These are phyloP conservation scores for Synanthedon andrenaeformis DNA, from an alignment of 2,888 invertebrate genomes.

Conservation along the genomic window DNA sequence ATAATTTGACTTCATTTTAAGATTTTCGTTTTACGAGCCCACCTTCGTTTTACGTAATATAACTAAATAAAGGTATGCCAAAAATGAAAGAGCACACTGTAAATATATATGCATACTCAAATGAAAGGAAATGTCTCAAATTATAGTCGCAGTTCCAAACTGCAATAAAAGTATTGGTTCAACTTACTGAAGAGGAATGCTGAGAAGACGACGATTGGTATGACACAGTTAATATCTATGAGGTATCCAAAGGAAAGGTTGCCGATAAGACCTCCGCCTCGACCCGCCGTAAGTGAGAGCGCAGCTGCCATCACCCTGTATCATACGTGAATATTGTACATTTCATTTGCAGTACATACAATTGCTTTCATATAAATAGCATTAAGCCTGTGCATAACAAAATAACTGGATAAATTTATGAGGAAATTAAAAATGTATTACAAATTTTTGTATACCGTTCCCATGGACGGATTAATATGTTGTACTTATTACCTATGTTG, in stretches of 20 bases:
- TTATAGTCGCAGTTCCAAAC: too few species aligned
- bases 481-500: too few species aligned
- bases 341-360: neutral
- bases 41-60: too few species aligned
- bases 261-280: constrained; percentile 81
- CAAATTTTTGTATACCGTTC: neutral
- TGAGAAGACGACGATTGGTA: constrained; percentile 80
- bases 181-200: constrained; percentile 79
- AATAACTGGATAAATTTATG: too few species aligned
- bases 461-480: too few species aligned
- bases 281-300: constrained; percentile 80
- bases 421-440: neutral
- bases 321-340: constrained; percentile 9
- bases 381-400: neutral
- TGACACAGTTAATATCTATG: constrained; percentile 82
- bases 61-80: too few species aligned
- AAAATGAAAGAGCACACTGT: too few species aligned
- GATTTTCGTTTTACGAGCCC: too few species aligned
- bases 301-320: constrained; percentile 86
- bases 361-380: neutral
- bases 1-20: too few species aligned
- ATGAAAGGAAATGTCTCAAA: too few species aligned
- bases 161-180: too few species aligned
- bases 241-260: constrained; percentile 83
- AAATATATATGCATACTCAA: too few species aligned